A percentile compares a stretch with the other conserved stretches of the same genome.
These are phyloP conservation scores for Dromius quadrimaculatus DNA, from an alignment of 2,888 invertebrate species.

Conservation along the genomic window DNA sequence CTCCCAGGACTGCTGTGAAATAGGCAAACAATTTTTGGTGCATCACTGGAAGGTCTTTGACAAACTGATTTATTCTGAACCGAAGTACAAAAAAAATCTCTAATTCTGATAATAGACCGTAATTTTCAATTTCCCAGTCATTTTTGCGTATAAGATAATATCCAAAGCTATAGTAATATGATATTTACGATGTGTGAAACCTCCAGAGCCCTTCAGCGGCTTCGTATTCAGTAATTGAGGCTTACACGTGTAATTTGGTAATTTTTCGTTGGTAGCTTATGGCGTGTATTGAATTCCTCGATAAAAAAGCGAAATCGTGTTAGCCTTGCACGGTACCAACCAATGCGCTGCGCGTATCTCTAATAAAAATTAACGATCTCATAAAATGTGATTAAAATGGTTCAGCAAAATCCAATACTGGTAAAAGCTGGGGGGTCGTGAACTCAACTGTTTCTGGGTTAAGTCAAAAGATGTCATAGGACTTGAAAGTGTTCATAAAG, in stretches of 20 bases:
- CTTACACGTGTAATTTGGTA: constrained; percentile 8
- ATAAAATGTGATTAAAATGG: constrained; percentile 53
- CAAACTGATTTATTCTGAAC: too few species aligned
- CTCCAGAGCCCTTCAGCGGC: too few species aligned
- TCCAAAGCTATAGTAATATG: too few species aligned
- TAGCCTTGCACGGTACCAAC: constrained; percentile 22
- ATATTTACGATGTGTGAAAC: too few species aligned
- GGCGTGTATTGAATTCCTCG: constrained; percentile 37
- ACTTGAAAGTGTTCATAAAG: too few species aligned
- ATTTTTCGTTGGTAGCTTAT: constrained; percentile 5
- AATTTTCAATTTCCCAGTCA: too few species aligned
- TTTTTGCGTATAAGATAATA: too few species aligned
- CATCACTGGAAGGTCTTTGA: too few species aligned
- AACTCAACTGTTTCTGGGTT: constrained; percentile 28
- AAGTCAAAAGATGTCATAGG: constrained; percentile 34
- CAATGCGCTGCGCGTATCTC: constrained; percentile 41
- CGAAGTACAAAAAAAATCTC: too few species aligned
- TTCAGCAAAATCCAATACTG: constrained; percentile 50
- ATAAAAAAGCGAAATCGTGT: constrained; percentile 42
- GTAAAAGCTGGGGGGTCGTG: constrained; percentile 40
- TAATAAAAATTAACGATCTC: constrained; percentile 53
- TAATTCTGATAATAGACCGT: too few species aligned
- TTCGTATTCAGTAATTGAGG: not conserved
- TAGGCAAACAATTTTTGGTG: too few species aligned
- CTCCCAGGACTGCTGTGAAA: too few species aligned